Conservation (phyloP, 2,797 vertebrate genomes). For the Oryzias dopingdopingensis region DNA sequence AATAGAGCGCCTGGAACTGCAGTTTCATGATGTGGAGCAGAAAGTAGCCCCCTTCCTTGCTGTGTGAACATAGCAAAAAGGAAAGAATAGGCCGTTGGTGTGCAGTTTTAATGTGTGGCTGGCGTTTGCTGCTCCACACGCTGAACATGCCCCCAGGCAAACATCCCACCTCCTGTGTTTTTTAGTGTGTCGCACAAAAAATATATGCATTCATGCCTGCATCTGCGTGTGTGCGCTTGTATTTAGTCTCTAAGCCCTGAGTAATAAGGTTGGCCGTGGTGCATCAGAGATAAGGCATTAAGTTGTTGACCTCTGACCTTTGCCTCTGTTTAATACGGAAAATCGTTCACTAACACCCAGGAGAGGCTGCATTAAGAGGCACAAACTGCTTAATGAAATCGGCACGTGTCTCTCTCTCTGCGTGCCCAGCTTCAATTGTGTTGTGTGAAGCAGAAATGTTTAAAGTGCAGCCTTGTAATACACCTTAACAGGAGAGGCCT, state of each 20-base stretch:
- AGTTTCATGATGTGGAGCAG: constrained; percentile 20
- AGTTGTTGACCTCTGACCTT: constrained; percentile 71
- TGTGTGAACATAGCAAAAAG: constrained; percentile 2
- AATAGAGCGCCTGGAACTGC: constrained; percentile 24
- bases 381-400: constrained; percentile 61
- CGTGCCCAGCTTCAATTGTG: constrained; percentile 25
- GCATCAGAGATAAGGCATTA: constrained; percentile 81
- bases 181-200: constrained; percentile 41
- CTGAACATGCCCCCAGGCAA: constrained; percentile 74
- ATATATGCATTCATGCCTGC: constrained; percentile 52
- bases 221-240: constrained; percentile 34
- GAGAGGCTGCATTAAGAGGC: constrained; percentile 60
- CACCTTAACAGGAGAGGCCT: constrained; percentile 35
- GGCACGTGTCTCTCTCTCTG: constrained; percentile 28
- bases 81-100: constrained; percentile 6
- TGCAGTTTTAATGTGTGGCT: constrained; percentile 21
- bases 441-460: constrained; percentile 50
- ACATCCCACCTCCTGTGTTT: constrained; percentile 66
- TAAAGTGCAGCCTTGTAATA: constrained; percentile 34
- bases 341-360: constrained; percentile 60
- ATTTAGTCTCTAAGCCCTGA: constrained; percentile 64
- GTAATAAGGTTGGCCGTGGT: constrained; percentile 73
- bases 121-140: constrained; percentile 44
- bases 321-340: constrained; percentile 65
- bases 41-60: constrained; percentile 3